A percentile compares a stretch with the other conserved stretches of the same genome.
Conservation (phyloP, 2,113 vertebrate species). For the Phyllostomus discolor region DNA sequence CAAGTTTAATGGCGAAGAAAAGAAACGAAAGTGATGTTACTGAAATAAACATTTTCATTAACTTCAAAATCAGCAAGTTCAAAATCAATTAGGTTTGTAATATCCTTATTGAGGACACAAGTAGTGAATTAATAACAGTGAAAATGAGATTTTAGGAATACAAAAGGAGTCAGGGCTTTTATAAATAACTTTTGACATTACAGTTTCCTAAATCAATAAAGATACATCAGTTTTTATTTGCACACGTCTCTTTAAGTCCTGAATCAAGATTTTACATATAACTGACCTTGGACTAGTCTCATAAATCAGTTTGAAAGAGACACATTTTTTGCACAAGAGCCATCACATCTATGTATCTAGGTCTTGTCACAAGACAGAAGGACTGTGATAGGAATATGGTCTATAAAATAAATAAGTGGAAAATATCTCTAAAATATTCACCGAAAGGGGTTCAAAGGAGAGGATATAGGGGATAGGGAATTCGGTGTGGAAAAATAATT, state of each 20-base stretch:
- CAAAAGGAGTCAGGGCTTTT: conserved; percentile 14
- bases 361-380: neutral
- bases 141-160: conserved; percentile 41
- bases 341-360: neutral
- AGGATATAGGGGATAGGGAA: neutral
- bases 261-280: conserved; percentile 9
- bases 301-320: conserved; percentile 54
- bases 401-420: conserved; percentile 14
- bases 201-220: conserved; percentile 53
- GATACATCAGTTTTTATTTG: neutral
- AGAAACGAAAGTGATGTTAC: conserved; percentile 44
- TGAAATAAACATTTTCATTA: conserved; percentile 70
- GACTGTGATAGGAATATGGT: neutral
- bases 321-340: conserved; percentile 37
- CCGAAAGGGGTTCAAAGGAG: neutral
- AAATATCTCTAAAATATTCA: conserved; percentile 13
- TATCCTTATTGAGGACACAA: conserved; percentile 43
- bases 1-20: conserved; percentile 66
- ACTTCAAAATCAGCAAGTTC: conserved; percentile 64
- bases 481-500: neutral
- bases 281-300: neutral
- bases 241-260: conserved; percentile 38
- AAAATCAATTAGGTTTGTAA: conserved; percentile 69
- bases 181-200: conserved; percentile 34
- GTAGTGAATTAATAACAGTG: conserved; percentile 60